A percentile compares a stretch with the other conserved stretches of the same genome.
These are phyloP conservation scores for Paedocypris sp. DNA, from an alignment of 2,113 vertebrate species.

Conservation along the genomic window DNA sequence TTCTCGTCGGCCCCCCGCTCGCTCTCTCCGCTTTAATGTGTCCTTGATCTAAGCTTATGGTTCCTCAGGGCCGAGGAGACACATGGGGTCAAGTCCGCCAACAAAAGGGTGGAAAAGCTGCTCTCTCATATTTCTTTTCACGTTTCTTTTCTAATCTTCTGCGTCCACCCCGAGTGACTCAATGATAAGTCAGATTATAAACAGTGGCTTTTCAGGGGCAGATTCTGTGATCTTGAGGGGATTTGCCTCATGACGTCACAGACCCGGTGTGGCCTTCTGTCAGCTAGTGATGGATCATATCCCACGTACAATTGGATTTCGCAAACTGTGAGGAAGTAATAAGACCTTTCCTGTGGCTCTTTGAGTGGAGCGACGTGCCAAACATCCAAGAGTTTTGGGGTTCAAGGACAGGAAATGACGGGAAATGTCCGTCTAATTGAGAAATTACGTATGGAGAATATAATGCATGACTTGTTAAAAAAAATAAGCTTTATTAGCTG, in stretches of 20 bases:
- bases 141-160: conserved; percentile 54
- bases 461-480: no score
- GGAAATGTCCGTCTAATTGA: no score
- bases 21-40: conserved; percentile 56
- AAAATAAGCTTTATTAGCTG: no score
- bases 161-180: conserved; percentile 54
- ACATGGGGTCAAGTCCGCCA: conserved; percentile 70
- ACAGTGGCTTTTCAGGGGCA: conserved; percentile 46
- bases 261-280: neutral
- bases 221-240: conserved; percentile 34
- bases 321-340: neutral
- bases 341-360: no score
- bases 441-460: no score
- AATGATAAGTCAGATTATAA: conserved; percentile 55
- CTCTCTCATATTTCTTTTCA: conserved; percentile 58
- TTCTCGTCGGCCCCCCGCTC: no score
- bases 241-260: conserved; percentile 10
- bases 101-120: conserved; percentile 68
- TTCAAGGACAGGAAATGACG: no score
- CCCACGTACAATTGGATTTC: neutral
- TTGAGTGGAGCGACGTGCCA: no score
- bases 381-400: no score
- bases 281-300: neutral
- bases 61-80: conserved; percentile 63
- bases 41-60: conserved; percentile 81